Conservation (phyloP, 2,113 vertebrate genomes). For the Brienomyrus brachyistius region DNA sequence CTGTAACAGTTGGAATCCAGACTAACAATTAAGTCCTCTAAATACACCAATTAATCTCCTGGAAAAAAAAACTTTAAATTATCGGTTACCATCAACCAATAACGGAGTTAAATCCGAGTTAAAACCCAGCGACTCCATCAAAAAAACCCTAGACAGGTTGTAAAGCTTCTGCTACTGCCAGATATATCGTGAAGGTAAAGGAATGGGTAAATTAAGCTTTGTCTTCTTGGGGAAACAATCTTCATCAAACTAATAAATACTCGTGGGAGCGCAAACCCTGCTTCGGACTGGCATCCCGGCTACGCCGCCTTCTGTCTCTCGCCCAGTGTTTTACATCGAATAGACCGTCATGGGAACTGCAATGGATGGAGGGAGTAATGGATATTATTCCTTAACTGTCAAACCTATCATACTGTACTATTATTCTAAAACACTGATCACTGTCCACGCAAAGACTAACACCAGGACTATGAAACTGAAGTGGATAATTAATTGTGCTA, state of each 20-base stretch:
- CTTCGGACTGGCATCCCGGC: background rate
- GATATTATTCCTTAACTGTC: background rate
- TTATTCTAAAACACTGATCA: background rate
- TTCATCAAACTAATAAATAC: background rate
- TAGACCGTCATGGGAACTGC: background rate
- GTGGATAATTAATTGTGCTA: background rate
- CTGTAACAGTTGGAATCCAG: background rate
- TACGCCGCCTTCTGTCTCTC: background rate
- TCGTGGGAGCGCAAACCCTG: background rate
- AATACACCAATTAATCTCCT: background rate
- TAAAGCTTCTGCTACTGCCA: background rate
- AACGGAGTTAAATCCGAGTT: background rate
- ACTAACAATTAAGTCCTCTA: background rate
- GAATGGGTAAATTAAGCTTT: background rate
- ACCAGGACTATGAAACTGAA: background rate
- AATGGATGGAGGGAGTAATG: background rate
- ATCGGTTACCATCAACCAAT: background rate
- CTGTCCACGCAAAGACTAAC: background rate
- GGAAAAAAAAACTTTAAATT: background rate
- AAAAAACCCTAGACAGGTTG: background rate
- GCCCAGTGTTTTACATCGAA: background rate
- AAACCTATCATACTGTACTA: background rate
- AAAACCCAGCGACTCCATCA: background rate
- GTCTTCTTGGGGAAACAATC: background rate
- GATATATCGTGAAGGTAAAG: background rate